Evolutionary conservation across 2,888 invertebrate genomes (phyloP), one percentile per base, ranked within the genome.

Genomic region (Hypsopygia costalis): DNA sequence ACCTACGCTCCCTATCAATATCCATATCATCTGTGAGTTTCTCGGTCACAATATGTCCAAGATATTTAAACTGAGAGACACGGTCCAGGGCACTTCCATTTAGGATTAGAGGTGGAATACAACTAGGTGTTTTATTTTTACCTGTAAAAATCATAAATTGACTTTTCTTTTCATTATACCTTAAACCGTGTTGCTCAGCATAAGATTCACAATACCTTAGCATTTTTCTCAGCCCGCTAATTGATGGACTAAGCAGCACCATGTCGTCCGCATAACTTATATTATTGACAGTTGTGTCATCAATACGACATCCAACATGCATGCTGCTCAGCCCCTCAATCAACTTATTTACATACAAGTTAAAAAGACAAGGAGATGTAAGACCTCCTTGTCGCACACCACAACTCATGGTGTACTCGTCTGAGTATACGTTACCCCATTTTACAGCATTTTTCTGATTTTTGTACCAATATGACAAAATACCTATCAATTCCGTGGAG

Each of bases 181-280:
- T 4, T 9, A 31, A 12, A 11, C 31, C 31, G 11, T 31, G 31
- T 1, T 11, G 5, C 8, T 1, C 6, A 7, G 12, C 31, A 11
- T 31, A 31, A 6, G 11, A 3, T 51, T 31, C 31, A 11, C 31
- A 11, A 8, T 22, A 8, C 3, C 20, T 3, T 11, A 35, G 1
- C 12, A 35, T 11, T 12, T 12, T 28, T 1, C 35, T 4, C n/a
- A 35, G 11, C 8, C n/a, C 35, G n/a, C 12, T 0, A n/a, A 35
- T 12, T 1, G 29, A 32, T 4, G 38, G 5, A 10, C 25, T 32
- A 12, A 38, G 32, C 38, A 38, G 12, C 38, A 38, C 38, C 38
- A 32, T 38, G 25, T 40, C 40, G 16, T 40, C 40, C 6, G 40
- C 40, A n/a, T 40, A 40, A 7, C 44, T 40, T 3, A 40, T 10